These are phyloP conservation scores for Mantis religiosa DNA, from an alignment of 2,888 invertebrate genomes.

Conservation along the genomic window DNA sequence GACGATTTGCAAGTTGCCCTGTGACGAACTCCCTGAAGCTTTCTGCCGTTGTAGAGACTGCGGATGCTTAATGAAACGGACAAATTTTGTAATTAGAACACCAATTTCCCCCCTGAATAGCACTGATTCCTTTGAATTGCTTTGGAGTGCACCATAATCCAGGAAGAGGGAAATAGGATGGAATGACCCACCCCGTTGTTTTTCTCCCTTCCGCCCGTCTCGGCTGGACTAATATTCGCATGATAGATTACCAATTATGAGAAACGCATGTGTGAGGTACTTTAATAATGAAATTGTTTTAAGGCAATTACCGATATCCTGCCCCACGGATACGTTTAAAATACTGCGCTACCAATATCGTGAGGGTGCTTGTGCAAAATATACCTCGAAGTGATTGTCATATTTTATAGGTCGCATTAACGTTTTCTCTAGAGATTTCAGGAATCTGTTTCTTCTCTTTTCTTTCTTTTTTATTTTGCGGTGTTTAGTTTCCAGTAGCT, in stretches of 20 bases:
- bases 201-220: not conserved
- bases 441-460: rapidly evolving
- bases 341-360: not conserved
- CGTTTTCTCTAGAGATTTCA: too few relatives aligned
- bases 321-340: not conserved
- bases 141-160: not conserved
- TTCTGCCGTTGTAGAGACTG: too few relatives aligned
- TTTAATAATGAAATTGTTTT: constrained; percentile 4
- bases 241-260: constrained; percentile 14
- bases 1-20: too few relatives aligned
- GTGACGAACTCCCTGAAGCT: too few relatives aligned
- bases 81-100: not conserved
- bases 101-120: too few relatives aligned
- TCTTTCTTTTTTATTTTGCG: too few relatives aligned
- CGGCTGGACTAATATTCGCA: not conserved
- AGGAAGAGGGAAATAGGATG: not conserved
- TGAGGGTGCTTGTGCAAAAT: too few relatives aligned
- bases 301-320: not conserved
- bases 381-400: too few relatives aligned
- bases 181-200: not conserved
- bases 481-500: too few relatives aligned
- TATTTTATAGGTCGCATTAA: too few relatives aligned
- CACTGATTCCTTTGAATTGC: not conserved
- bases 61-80: not conserved
- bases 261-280: not conserved